Percentiles rank a stretch among this genome's conserved stretches.
These are phyloP conservation scores for Macrostomum lignano DNA, from an alignment of 1,140 invertebrate species.

Conservation along the genomic window DNA sequence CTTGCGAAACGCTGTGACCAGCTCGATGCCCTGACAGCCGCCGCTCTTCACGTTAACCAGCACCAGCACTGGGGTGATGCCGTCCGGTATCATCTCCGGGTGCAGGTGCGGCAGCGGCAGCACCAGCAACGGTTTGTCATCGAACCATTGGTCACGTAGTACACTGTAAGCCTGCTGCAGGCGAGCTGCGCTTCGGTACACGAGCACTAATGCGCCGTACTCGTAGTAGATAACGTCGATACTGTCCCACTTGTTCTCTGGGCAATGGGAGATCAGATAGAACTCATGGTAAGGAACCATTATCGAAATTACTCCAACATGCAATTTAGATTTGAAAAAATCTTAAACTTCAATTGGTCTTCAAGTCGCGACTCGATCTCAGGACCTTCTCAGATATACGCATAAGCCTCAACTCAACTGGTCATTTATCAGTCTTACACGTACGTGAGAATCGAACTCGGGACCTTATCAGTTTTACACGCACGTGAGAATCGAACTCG, in stretches of 20 bases:
- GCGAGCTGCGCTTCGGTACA: conserved; percentile 77
- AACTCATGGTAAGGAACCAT: no score
- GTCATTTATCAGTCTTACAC: no score
- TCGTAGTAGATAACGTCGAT: conserved; percentile 93
- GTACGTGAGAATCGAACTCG: no score
- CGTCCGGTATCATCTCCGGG: conserved; percentile 30
- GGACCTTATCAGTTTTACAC: no score
- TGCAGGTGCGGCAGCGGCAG: conserved; percentile 55
- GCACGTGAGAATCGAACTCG: no score
- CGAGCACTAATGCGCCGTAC: conserved; percentile 80
- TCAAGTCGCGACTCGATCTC: no score
- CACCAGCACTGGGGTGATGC: conserved; percentile 67
- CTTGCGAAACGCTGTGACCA: conserved; percentile 90
- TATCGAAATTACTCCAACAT: no score
- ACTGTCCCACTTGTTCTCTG: conserved; percentile 70
- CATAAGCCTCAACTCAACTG: no score
- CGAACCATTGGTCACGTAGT: conserved; percentile 61
- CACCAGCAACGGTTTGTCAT: conserved; percentile 85
- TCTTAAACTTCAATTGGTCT: no score
- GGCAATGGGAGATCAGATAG: no score
- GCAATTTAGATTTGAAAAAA: no score
- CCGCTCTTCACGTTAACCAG: conserved; percentile 99
- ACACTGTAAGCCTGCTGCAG: conserved; percentile 71
- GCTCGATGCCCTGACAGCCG: conserved; percentile 83
- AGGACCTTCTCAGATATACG: no score